phyloP scores from a whole-genome alignment of 1,140 invertebrate species.

The Sycophila sp. region DNA sequence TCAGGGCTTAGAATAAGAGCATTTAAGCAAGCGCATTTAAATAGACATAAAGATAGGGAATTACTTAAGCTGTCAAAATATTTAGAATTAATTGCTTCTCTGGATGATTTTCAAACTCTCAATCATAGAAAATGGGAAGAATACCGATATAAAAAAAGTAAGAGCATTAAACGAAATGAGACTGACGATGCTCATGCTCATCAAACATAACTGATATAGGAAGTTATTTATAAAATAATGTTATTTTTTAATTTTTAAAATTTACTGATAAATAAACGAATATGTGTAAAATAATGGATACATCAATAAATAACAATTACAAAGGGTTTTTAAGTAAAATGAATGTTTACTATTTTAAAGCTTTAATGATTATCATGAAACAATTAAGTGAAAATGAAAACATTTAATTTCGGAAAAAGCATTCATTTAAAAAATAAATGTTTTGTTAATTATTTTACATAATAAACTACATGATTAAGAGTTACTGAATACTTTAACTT shows the following conservation, averaged over 20 bases:
- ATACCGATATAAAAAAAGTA: conserved; percentile 68
- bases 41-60: conserved; percentile 86
- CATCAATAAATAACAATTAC: background rate
- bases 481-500: too few relatives aligned
- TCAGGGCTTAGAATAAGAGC: conserved; percentile 91
- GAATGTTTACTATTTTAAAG: too few relatives aligned
- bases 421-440: too few relatives aligned
- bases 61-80: conserved; percentile 85
- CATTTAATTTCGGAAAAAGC: too few relatives aligned
- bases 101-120: conserved; percentile 85
- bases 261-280: conserved; percentile 23
- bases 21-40: conserved; percentile 90
- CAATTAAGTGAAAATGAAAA: too few relatives aligned
- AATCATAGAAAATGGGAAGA: conserved; percentile 95
- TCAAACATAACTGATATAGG: conserved; percentile 22
- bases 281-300: conserved; percentile 6
- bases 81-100: conserved; percentile 82
- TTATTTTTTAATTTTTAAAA: conserved; percentile 29
- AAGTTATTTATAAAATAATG: conserved; percentile 29
- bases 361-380: too few relatives aligned
- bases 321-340: too few relatives aligned
- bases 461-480: background rate
- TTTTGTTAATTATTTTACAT: background rate
- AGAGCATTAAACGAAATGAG: conserved; percentile 30
- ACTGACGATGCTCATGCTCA: conserved; percentile 19